Conservation (phyloP, 2,797 vertebrate species). For the Enoplosus armatus region DNA sequence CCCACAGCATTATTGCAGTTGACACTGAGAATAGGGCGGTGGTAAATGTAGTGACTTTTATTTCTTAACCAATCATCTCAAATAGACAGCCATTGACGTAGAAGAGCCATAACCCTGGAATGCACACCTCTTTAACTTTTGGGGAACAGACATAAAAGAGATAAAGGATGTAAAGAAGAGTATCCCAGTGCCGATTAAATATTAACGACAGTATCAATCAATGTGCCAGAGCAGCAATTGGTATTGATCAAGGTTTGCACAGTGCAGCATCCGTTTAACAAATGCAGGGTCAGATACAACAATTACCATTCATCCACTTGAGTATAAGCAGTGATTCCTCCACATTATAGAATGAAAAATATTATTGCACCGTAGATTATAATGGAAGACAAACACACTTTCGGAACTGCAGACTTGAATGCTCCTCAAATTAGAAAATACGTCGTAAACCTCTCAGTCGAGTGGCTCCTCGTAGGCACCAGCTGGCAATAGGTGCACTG, state of each 20-base stretch:
- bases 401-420: neutral
- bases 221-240: constrained; percentile 41
- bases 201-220: constrained; percentile 65
- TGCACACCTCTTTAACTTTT: constrained; percentile 50
- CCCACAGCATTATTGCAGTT: constrained; percentile 38
- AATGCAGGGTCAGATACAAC: constrained; percentile 46
- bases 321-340: neutral
- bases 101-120: constrained; percentile 39
- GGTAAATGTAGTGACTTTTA: constrained; percentile 62
- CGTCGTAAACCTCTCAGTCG: no score
- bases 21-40: constrained; percentile 42
- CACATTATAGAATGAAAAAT: constrained; percentile 21
- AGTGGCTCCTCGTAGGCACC: no score
- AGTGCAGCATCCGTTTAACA: constrained; percentile 23
- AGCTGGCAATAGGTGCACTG: no score
- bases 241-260: constrained; percentile 56
- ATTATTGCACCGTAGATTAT: neutral
- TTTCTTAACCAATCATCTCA: constrained; percentile 66
- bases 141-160: constrained; percentile 50
- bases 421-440: no score
- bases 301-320: constrained; percentile 29
- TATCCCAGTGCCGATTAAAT: constrained; percentile 50
- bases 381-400: constrained; percentile 18
- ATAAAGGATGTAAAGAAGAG: constrained; percentile 51
- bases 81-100: constrained; percentile 53